Evolutionary conservation across 2,113 vertebrate species (phyloP).

Genomic region (Cyphomyrus plagiostoma): DNA sequence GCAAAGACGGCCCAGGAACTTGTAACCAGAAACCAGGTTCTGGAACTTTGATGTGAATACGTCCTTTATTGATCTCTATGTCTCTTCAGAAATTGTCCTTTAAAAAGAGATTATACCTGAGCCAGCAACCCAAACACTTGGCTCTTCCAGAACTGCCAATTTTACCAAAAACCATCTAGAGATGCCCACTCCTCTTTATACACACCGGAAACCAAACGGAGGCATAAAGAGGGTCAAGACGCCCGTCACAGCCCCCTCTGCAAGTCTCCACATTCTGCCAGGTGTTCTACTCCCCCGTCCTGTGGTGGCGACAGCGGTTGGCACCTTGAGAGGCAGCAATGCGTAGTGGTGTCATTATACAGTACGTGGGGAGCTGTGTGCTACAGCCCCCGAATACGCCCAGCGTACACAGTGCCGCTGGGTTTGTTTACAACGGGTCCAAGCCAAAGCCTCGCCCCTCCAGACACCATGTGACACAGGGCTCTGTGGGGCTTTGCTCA

Average conservation of each 20-base stretch:
- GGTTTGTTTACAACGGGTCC: background rate
- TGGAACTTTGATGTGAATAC: background rate
- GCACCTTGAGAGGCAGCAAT: slow-evolving; percentile 40
- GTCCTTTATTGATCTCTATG: background rate
- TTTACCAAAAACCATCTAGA: no score
- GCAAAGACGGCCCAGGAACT: background rate
- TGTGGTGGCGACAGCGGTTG: slow-evolving; percentile 39
- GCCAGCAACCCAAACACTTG: no score
- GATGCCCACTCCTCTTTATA: background rate
- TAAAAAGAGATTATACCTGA: no score
- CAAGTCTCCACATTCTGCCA: slow-evolving; percentile 1
- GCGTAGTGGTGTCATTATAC: slow-evolving; percentile 60
- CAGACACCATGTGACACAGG: background rate
- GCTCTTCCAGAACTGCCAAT: no score
- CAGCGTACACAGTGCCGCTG: slow-evolving; percentile 52
- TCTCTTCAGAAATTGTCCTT: background rate
- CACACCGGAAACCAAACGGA: background rate
- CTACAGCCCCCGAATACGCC: slow-evolving; percentile 60
- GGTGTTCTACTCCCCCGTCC: slow-evolving; percentile 29
- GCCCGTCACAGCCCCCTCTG: background rate
- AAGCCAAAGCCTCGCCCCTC: background rate
- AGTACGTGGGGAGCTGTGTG: slow-evolving; percentile 55
- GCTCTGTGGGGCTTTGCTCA: background rate
- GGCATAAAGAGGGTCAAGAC: background rate
- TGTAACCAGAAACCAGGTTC: background rate